Conservation (phyloP, 2,797 vertebrate species). For the Enteromius radiatus region DNA sequence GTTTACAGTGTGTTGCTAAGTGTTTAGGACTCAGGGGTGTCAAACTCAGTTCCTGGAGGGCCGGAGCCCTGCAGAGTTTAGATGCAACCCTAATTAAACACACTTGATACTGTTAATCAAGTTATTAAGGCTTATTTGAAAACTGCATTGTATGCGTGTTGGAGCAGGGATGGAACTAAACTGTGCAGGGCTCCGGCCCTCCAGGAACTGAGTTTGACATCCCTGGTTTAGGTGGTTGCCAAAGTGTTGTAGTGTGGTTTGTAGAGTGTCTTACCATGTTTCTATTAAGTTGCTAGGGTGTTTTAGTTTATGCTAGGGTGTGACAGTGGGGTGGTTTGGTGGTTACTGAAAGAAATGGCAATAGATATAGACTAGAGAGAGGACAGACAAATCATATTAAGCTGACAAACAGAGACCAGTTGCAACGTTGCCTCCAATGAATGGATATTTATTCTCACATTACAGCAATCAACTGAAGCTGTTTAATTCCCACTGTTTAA, state of each 20-base stretch:
- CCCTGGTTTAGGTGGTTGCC: neutral
- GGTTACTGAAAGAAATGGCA: neutral
- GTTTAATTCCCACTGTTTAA: constrained; percentile 49
- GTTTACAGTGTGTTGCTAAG: neutral
- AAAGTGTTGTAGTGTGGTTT: neutral
- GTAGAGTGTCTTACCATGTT: neutral
- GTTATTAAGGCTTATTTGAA: no score
- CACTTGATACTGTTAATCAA: no score
- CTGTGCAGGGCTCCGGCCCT: no score
- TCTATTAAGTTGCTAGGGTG: neutral
- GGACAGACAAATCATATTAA: neutral
- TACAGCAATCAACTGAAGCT: constrained; percentile 17
- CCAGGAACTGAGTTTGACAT: no score
- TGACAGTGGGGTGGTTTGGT: neutral
- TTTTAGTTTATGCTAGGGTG: neutral
- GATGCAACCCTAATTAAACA: no score
- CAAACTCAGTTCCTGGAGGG: no score
- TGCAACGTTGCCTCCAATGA: constrained; percentile 32
- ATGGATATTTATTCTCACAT: constrained; percentile 44
- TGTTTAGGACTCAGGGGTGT: no score
- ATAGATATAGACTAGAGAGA: neutral
- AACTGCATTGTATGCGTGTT: no score
- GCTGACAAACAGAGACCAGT: constrained; percentile 23
- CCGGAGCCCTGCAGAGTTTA: no score
- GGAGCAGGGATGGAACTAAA: no score